phyloP scores from a whole-genome alignment of 2,113 vertebrate genomes.

The Verasper variegatus region DNA sequence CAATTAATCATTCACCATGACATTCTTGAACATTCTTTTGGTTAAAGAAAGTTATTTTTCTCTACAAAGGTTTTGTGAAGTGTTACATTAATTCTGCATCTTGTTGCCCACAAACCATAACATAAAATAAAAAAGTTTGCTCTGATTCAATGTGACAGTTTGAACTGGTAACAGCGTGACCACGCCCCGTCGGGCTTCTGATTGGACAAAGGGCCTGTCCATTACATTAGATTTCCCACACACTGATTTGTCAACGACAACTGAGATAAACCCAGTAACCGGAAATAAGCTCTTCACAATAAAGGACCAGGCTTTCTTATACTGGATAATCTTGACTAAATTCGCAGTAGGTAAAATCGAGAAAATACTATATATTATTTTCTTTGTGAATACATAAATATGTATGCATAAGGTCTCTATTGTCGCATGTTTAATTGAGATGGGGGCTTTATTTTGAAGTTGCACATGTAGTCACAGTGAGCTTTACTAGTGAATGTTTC shows the following conservation, averaged over 20 bases:
- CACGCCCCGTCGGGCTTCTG: slow-evolving; percentile 7
- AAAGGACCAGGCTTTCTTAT: background rate
- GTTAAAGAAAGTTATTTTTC: background rate
- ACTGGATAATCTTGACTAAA: too few species aligned
- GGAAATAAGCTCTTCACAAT: slow-evolving; percentile 45
- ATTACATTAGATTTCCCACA: background rate
- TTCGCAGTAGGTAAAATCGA: background rate
- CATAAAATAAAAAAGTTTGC: slow-evolving; percentile 16
- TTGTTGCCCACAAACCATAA: background rate
- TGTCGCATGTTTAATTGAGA: background rate
- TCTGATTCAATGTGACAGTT: background rate
- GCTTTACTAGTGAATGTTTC: slow-evolving; percentile 9
- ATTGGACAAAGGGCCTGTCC: slow-evolving; percentile 44
- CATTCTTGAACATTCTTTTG: too few species aligned
- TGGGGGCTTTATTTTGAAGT: slow-evolving; percentile 53
- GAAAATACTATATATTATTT: accelerated
- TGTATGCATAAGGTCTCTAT: background rate
- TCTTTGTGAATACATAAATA: background rate
- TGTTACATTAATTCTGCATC: background rate
- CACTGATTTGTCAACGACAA: background rate
- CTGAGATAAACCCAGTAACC: background rate
- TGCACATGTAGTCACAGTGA: accelerated
- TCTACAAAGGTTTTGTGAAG: background rate
- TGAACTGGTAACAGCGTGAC: background rate
- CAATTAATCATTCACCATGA: background rate